These are phyloP conservation scores for Dicycla oo DNA, from an alignment of 2,888 invertebrate species.

Conservation along the genomic window DNA sequence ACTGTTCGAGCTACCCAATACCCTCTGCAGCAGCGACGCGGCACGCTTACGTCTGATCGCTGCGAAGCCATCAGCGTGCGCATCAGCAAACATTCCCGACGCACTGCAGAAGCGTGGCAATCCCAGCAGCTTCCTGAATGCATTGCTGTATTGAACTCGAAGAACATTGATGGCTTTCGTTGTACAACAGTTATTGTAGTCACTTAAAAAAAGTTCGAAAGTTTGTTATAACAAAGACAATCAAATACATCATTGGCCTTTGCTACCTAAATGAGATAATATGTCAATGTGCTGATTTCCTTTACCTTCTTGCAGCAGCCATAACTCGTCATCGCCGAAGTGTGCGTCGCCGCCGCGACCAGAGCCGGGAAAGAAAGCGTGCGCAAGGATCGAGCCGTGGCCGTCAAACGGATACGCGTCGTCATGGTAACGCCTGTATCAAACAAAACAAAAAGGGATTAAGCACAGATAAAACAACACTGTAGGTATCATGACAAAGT, in stretches of 20 bases:
- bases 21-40: too few relatives aligned
- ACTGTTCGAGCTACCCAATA: too few relatives aligned
- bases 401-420: constrained; percentile 99
- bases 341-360: constrained; percentile 97
- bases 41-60: too few relatives aligned
- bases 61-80: too few relatives aligned
- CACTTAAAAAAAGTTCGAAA: too few relatives aligned
- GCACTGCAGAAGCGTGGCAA: too few relatives aligned
- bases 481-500: constrained; percentile 44
- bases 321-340: constrained; percentile 97
- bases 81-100: too few relatives aligned
- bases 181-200: too few relatives aligned
- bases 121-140: too few relatives aligned
- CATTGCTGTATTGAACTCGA: too few relatives aligned
- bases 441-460: constrained; percentile 58
- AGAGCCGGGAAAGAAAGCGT: constrained; percentile 97
- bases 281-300: not conserved
- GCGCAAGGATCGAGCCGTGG: constrained; percentile 96
- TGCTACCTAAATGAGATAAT: not conserved
- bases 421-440: constrained; percentile 94
- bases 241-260: not conserved
- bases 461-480: constrained; percentile 16
- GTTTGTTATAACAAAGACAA: not conserved
- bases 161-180: too few relatives aligned
- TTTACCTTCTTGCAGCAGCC: constrained; percentile 93